Percentiles rank a stretch among this genome's conserved stretches.
Conservation (phyloP, 2,113 vertebrate genomes). For the Chionis minor region DNA sequence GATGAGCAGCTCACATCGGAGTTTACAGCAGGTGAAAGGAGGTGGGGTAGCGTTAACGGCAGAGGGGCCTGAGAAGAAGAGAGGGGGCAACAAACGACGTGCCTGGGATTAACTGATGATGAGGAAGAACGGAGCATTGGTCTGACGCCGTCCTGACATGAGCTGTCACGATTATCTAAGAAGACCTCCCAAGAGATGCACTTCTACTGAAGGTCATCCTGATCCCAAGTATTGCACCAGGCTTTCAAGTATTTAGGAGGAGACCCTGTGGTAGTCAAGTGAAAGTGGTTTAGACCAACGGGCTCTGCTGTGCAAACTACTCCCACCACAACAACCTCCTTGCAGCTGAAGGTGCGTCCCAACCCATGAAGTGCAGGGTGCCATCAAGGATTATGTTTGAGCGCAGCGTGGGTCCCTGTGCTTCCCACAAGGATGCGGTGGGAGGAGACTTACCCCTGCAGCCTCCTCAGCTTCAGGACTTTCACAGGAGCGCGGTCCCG, state of each 20-base stretch:
- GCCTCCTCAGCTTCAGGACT: neutral
- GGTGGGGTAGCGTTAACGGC: neutral
- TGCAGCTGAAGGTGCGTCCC: neutral
- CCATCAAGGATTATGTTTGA: neutral
- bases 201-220: neutral
- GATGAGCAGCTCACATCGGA: rapidly evolving
- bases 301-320: neutral
- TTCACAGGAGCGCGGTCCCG: neutral
- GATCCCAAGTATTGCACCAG: neutral
- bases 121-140: neutral
- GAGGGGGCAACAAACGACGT: neutral
- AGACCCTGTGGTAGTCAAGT: rapidly evolving
- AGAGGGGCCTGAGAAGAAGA: neutral
- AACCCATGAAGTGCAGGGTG: rapidly evolving
- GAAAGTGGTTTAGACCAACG: neutral
- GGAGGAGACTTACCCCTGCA: slow-evolving; percentile 55
- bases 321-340: neutral
- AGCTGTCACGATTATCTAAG: neutral
- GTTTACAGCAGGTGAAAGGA: neutral
- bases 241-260: neutral
- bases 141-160: neutral
- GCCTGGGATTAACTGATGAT: neutral
- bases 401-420: neutral
- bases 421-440: neutral
- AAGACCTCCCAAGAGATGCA: neutral